phyloP scores from a whole-genome alignment of 1,140 invertebrate species.

The Solenopsis fugax region DNA sequence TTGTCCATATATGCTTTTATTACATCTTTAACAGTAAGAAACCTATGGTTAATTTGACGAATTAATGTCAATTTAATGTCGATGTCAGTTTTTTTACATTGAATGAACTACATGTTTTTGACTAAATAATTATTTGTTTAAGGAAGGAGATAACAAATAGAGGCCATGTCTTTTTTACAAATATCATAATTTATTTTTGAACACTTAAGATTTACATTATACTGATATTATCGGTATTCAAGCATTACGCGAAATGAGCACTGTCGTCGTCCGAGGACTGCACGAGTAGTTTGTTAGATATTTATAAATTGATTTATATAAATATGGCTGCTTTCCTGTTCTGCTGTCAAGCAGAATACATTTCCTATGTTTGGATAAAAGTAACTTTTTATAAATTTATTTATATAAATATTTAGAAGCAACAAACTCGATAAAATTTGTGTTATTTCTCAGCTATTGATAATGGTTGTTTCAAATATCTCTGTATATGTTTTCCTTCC shows the following conservation, averaged over 20 bases:
- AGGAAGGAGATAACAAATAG: not conserved
- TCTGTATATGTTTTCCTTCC: not conserved
- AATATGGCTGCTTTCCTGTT: constrained; percentile 65
- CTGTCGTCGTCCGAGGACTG: constrained; percentile 8
- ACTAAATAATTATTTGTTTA: not conserved
- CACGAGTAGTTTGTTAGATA: constrained; percentile 36
- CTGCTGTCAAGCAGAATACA: constrained; percentile 19
- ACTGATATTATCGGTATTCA: constrained; percentile 19
- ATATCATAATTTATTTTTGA: constrained; percentile 65
- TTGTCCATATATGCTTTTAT: constrained; percentile 2
- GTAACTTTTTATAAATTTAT: constrained; percentile 16
- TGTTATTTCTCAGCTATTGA: not conserved
- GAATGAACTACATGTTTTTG: too few relatives aligned
- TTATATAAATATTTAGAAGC: constrained; percentile 11
- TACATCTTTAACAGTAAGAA: not conserved
- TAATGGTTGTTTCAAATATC: not conserved
- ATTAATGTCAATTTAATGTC: too few relatives aligned
- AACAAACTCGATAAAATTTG: constrained; percentile 11
- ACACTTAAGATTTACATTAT: constrained; percentile 49
- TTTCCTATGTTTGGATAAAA: constrained; percentile 10
- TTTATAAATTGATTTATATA: constrained; percentile 45
- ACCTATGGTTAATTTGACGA: too few relatives aligned
- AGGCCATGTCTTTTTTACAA: constrained; percentile 41
- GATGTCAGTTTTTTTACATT: too few relatives aligned
- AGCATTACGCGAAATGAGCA: constrained; percentile 49